Evolutionary conservation across 2,888 invertebrate genomes (phyloP), one percentile per base, ranked within the genome.

Genomic region (Troglohyphantes excavatus): DNA sequence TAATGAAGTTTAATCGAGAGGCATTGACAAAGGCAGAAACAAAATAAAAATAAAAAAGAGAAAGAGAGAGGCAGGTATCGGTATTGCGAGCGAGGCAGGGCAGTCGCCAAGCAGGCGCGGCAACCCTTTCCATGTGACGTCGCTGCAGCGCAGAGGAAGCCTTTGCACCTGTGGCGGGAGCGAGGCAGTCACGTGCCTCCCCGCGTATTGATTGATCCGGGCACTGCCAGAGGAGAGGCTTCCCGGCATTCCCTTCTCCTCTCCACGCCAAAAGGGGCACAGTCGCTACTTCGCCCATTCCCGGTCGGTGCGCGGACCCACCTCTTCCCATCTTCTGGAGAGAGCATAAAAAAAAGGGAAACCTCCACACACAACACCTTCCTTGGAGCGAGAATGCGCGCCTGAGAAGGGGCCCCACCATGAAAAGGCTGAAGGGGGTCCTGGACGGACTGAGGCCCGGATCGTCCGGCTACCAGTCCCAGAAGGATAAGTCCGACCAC

Each of bases 201-300:
- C 59, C 76, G 61, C 79, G 72, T 89, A 90, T 90, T 90, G 89
- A 90, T 90, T 84, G 89, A 90, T 90, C 88, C 88, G 82, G 88
- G 82, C 88, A 78, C 33, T 33, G 17, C 82, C 75, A n/a, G n/a
- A n/a, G 86, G 70, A 29, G 53, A 59, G 67, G 17, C 88, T 89
- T 82, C 82, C 88, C 88, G 81, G 88, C 88, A 89, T 89, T 89
- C 88, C 87, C 81, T 67, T 23, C 79, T 78, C 61, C 63, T 76
- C 68, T 23, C 53, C 61, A 39, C 61, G 63, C 70, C n/a, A n/a
- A n/a, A n/a, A 29, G 63, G 87, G 46, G 63, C 70, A 33, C 53
- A 83, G 83, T 73, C 61, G 79, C 79, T 68, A 39, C 65, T 72
- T 27, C 53, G 23, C 61, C 29, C 21, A 19, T 21, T 59, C 33